A percentile compares a stretch with the other conserved stretches of the same genome.
phyloP scores from a whole-genome alignment of 1,140 invertebrate species.

The Papilio glaucus region DNA sequence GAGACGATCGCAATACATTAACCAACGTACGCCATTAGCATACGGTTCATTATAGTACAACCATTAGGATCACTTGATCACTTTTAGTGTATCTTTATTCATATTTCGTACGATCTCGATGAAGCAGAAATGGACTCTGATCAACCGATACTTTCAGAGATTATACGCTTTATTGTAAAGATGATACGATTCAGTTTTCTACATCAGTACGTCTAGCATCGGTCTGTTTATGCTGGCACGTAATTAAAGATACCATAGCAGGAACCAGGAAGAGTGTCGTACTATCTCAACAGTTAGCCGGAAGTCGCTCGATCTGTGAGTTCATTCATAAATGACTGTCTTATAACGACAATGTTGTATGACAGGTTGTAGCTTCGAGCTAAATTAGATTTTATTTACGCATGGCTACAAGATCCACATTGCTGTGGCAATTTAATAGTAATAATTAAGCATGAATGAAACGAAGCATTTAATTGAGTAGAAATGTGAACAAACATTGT shows the following conservation, averaged over 20 bases:
- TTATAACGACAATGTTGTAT: slow-evolving; percentile 73
- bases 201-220: slow-evolving; percentile 36
- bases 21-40: slow-evolving; percentile 47
- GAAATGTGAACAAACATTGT: slow-evolving; percentile 79
- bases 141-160: slow-evolving; percentile 51
- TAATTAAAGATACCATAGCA: slow-evolving; percentile 81
- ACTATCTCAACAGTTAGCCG: slow-evolving; percentile 83
- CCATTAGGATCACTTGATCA: slow-evolving; percentile 48
- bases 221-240: slow-evolving; percentile 71
- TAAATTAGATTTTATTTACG: slow-evolving; percentile 58
- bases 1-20: slow-evolving; percentile 49
- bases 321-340: slow-evolving; percentile 81
- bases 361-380: slow-evolving; percentile 54
- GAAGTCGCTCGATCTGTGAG: slow-evolving; percentile 81
- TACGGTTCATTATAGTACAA: slow-evolving; percentile 56
- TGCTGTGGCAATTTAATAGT: slow-evolving; percentile 48
- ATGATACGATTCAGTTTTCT: slow-evolving; percentile 43
- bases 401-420: slow-evolving; percentile 52
- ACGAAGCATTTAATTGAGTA: slow-evolving; percentile 80
- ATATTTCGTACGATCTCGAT: slow-evolving; percentile 77
- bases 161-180: slow-evolving; percentile 54
- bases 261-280: slow-evolving; percentile 83
- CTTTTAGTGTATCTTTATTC: slow-evolving; percentile 80
- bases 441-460: slow-evolving; percentile 81
- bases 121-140: slow-evolving; percentile 67